Base-by-base conservation (phyloP, 2,888 invertebrate species). In the Mimumesa dahlbomi region DNA sequence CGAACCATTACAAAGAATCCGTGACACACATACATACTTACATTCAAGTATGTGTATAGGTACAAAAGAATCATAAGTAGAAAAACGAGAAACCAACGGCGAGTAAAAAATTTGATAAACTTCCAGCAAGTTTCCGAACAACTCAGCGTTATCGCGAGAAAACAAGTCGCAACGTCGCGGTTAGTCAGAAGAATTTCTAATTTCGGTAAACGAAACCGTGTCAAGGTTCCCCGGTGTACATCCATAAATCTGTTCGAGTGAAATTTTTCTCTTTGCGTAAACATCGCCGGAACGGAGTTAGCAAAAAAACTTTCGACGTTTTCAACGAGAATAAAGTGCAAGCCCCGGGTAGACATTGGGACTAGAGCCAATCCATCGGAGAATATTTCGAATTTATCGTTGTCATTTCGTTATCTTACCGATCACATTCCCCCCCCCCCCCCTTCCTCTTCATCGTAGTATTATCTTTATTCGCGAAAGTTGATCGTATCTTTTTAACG, bases 301-400 rank as follows among this genome's bases (percentile, higher is more conserved):
- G 43, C 9, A 38, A 36, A 50, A 46, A 70, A 61, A 57, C 18
- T 52, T 52, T 52, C 50, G 46, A 36, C 46, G 14, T 36, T 9
- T 43, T 18, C 5, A 21, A 25, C 21, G 42, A 18, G 53, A 56
- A 66, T 69, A 69, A 68, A 70, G 50, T 22, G 52, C 40, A 38
- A 19, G n/a, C n/a, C 38, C 52, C 38, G 6, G 21, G 19, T 13
- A 19, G 52, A 68, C 56, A 56, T 52, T 61, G 68, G 68, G 68
- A 68, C 25, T 59, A 50, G 13, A 49, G 68, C 61, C 70, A 57
- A 67, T 70, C 56, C 56, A 46, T 61, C 42, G 36, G 56, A 52
- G 61, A 57, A 68, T 54, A 68, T 59, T 67, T 46, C 16, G 9
- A 50, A 70, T 70, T 70, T 68, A 70, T 65, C 49, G 53, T 11